Conservation (phyloP, 2,113 vertebrate species). For the Azemiops feae region DNA sequence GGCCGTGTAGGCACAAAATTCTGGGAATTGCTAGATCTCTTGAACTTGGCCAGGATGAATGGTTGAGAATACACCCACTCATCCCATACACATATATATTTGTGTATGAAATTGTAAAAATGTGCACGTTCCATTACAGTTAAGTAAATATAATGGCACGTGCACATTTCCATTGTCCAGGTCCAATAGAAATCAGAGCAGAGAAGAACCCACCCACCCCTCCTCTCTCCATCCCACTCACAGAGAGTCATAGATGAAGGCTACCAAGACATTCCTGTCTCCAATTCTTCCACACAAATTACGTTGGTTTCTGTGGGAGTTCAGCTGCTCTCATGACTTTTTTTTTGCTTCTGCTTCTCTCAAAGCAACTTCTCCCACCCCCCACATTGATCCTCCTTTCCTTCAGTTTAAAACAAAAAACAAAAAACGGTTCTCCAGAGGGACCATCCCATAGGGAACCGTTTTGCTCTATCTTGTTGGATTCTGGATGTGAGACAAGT, state of each 20-base stretch:
- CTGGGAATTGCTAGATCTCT: neutral
- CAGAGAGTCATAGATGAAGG: neutral
- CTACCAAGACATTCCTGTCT: neutral
- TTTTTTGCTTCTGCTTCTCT: neutral
- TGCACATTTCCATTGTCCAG: neutral
- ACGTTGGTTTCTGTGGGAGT: constrained; percentile 29
- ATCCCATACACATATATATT: neutral
- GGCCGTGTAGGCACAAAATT: neutral
- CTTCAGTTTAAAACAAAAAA: neutral
- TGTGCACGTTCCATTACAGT: neutral
- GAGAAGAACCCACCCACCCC: neutral
- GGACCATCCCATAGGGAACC: constrained; percentile 8
- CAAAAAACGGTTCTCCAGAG: neutral
- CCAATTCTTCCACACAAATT: neutral
- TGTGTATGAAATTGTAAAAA: neutral
- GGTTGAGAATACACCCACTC: neutral
- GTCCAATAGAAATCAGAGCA: neutral
- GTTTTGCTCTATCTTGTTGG: constrained; percentile 1
- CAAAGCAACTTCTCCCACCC: neutral
- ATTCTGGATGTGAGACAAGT: neutral
- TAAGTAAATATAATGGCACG: neutral
- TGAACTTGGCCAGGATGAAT: neutral
- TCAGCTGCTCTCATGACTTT: constrained; percentile 4
- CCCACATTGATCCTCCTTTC: neutral
- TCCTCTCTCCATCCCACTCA: neutral